Evolutionary conservation across 2,113 vertebrate species (phyloP), one percentile per base, ranked within the genome.

Genomic region (Spea bombifrons): DNA sequence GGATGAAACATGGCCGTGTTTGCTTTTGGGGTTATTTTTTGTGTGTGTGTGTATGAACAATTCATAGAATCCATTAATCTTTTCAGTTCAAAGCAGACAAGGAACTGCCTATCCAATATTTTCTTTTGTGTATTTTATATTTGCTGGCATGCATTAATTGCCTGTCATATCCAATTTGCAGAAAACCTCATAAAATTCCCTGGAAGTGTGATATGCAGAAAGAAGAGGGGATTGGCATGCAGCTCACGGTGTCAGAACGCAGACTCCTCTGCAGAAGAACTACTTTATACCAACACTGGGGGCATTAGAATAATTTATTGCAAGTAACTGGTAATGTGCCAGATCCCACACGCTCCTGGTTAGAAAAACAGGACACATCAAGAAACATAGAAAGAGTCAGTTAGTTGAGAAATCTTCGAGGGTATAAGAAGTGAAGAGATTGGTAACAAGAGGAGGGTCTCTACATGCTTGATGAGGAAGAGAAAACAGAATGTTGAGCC

Each of bases 41-140:
- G 53, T 69, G 1, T 70, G 63, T 49, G 52, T 50, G 55, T 66
- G 55, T 53, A 49, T 50, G 55, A 68, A 43, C 67, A 67, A 52
- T 70, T 77, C 66, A 50, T 66, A 70, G 7, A 77, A 57, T n/a
- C 61, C 66, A 61, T 77, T 69, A 76, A 76, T 76, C 66, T 76
- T 77, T 63, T 59, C 8, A 69, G 15, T 70, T 43, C 12, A 77
- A 69, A 70, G 44, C 53, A 50, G 63, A 52, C 63, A 61, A 61
- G 66, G 66, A 70, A 5, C 53, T 49, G 55, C 66, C 65, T 44
- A 44, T 55, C 48, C 44, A 57, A 63, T 44, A 59, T 30, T 16
- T 30, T 61, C 45, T 15, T 50, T 47, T 71, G 5, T 9, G 52
- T 16, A 6, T 30, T 45, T 46, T 13, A 17, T 15, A 47, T 68